Evolutionary conservation across 1,140 invertebrate species (phyloP).

Genomic region (Papilio glaucus): DNA sequence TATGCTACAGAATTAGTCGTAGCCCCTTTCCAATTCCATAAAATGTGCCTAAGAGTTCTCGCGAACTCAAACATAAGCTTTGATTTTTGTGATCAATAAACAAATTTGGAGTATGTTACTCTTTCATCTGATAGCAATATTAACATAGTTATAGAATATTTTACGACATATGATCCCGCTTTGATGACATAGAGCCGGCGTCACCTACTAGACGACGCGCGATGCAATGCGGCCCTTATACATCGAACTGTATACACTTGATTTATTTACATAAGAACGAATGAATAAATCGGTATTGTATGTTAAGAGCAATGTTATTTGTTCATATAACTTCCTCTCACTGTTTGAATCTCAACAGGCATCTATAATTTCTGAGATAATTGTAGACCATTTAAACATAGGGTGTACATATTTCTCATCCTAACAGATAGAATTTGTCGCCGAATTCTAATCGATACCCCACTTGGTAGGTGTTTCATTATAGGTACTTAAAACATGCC

Average conservation of each 20-base stretch:
- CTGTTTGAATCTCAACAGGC: no score
- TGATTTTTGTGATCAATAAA: conserved; percentile 53
- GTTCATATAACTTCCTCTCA: no score
- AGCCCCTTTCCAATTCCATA: conserved; percentile 57
- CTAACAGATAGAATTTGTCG: neutral
- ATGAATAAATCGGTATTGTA: neutral
- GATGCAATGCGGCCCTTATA: neutral
- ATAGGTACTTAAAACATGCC: neutral
- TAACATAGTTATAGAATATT: conserved; percentile 46
- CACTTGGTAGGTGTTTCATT: no score
- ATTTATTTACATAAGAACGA: neutral
- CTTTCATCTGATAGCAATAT: conserved; percentile 49
- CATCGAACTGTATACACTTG: neutral
- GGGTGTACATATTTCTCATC: neutral
- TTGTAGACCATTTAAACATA: no score
- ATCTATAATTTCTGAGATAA: no score
- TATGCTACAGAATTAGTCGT: conserved; percentile 49
- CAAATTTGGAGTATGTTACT: conserved; percentile 47
- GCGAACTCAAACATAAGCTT: conserved; percentile 61
- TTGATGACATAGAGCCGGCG: conserved; percentile 23
- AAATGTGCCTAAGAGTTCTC: conserved; percentile 73
- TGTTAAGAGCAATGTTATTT: neutral
- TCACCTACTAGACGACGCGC: neutral
- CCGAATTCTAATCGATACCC: no score
- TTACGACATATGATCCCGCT: conserved; percentile 60